Evolutionary conservation across 2,113 vertebrate species (phyloP).

Genomic region (Eudyptes chrysolophus): DNA sequence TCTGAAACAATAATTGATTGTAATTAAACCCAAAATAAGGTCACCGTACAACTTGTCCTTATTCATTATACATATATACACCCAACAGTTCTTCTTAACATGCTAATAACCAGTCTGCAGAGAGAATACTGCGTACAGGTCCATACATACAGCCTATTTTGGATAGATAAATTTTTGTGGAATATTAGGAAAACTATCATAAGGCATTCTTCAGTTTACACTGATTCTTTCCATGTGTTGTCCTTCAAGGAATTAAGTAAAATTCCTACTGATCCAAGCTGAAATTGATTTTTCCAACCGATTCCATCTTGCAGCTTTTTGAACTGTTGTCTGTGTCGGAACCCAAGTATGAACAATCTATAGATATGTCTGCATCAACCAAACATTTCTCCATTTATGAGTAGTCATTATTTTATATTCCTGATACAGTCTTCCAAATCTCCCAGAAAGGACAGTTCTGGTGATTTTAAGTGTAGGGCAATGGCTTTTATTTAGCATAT

Average conservation of each 20-base stretch:
- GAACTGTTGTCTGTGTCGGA: background rate
- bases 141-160: background rate
- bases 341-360: background rate
- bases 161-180: background rate
- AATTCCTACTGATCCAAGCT: background rate
- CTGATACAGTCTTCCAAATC: background rate
- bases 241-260: background rate
- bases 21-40: conserved; percentile 7
- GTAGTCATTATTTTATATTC: background rate
- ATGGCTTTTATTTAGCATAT: background rate
- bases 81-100: background rate
- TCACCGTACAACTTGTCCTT: background rate
- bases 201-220: background rate
- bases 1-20: conserved; percentile 22
- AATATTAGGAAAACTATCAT: background rate
- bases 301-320: background rate
- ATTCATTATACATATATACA: background rate
- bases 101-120: background rate
- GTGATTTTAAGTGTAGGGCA: background rate
- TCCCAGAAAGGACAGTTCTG: background rate
- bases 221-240: background rate
- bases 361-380: background rate
- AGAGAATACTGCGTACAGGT: background rate
- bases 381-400: background rate
- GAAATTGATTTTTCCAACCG: background rate